phyloP scores from a whole-genome alignment of 2,888 invertebrate species.

The Physocephala rufipes region DNA sequence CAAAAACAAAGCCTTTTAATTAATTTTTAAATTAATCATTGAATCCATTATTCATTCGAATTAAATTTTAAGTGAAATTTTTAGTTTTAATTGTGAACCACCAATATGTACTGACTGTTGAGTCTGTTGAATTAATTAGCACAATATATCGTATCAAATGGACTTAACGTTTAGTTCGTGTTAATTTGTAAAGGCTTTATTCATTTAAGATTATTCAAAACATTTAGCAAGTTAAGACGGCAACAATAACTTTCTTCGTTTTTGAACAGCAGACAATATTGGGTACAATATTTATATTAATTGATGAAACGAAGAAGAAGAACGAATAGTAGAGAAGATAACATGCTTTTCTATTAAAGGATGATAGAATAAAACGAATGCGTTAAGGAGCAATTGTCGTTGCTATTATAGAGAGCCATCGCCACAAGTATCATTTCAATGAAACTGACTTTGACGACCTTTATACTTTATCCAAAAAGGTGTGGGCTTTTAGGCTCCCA shows the following conservation, averaged over 20 bases:
- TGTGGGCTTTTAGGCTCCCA: neutral
- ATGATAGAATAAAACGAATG: too few relatives aligned
- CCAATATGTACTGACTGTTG: constrained; percentile 44
- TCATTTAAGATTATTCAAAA: constrained; percentile 3
- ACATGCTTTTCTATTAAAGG: too few relatives aligned
- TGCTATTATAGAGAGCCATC: too few relatives aligned
- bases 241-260: constrained; percentile 48
- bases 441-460: too few relatives aligned
- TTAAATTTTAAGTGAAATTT: neutral
- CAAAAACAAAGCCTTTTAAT: constrained; percentile 50
- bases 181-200: constrained; percentile 37
- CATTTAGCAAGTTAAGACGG: constrained; percentile 20
- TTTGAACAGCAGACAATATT: constrained; percentile 50
- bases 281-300: neutral
- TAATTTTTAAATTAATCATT: constrained; percentile 21
- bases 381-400: too few relatives aligned
- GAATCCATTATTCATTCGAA: neutral
- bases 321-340: neutral
- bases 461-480: too few relatives aligned
- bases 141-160: constrained; percentile 3
- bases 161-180: neutral
- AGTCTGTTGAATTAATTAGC: constrained; percentile 34
- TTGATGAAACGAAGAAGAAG: neutral
- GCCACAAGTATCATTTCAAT: too few relatives aligned
- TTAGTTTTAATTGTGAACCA: constrained; percentile 32